Evolutionary conservation across 2,797 vertebrate genomes (phyloP), one percentile per base, ranked within the genome.

Genomic region (Malacoctenus gilli): DNA sequence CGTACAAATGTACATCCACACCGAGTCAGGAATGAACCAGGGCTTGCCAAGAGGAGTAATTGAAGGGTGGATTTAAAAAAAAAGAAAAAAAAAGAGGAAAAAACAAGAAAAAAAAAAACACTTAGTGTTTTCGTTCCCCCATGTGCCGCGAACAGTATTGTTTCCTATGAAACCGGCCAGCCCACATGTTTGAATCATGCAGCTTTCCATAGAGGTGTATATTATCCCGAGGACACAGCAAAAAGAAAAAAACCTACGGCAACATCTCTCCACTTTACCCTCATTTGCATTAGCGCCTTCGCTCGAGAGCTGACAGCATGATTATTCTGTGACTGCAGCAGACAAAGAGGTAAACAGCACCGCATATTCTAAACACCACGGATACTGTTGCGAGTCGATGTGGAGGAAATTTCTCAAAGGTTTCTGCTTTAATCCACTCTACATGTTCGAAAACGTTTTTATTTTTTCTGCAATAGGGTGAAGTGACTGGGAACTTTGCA

Each of bases 1-100:
- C 72, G 80, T 82, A 73, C 48, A 86, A 80, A 87, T 84, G 73
- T 77, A 75, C 75, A 65, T 73, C 41, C 41, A 57, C 59, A 68
- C 41, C 60, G 31, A 79, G 70, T 67, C 64, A 40, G 61, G 74
- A 67, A 52, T 36, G 50, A 75, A 66, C 46, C 60, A 22, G 5
- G 71, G 9, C 52, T 63, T 68, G 52, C 65, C 55, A 71, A 38
- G 48, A 60, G 36, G 38, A 54, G 16, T 53, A 73, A 74, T 59
- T 55, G 52, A 63, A 69, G 18, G 20, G 15, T 19, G 20, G 54
- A 10, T 28, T 66, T 63, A 32, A 30, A 72, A n/a, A n/a, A n/a
- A n/a, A n/a, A n/a, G n/a, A n/a, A n/a, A n/a, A n/a, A n/a, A n/a
- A n/a, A n/a, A n/a, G n/a, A n/a, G n/a, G n/a, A n/a, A n/a, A n/a